Evolutionary conservation across 2,113 vertebrate species (phyloP).

Genomic region (Stigmatopora argus): DNA sequence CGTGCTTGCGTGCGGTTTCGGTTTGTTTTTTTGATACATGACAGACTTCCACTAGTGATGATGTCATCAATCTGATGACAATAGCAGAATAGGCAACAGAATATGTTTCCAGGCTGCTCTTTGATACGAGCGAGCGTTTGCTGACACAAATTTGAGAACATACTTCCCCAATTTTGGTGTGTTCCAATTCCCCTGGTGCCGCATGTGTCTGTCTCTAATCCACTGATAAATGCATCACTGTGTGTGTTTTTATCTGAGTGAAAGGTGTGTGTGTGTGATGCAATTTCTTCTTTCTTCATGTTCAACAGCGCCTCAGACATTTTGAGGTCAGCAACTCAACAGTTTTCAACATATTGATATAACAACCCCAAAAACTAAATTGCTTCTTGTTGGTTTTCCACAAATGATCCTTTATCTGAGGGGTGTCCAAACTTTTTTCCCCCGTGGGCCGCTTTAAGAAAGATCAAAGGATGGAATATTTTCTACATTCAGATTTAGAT

Average conservation of each 20-base stretch:
- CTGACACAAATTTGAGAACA: constrained; percentile 1
- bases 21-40: constrained; percentile 14
- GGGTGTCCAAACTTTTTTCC: no score
- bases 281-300: not conserved
- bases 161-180: not conserved
- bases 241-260: constrained; percentile 5
- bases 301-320: not conserved
- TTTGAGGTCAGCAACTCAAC: constrained; percentile 4
- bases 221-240: constrained; percentile 13
- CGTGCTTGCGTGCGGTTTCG: constrained; percentile 1
- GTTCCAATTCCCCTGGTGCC: not conserved
- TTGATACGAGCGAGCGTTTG: not conserved
- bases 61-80: not conserved
- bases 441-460: no score
- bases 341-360: not conserved
- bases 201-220: constrained; percentile 3
- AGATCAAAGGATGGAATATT: no score
- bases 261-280: not conserved
- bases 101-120: not conserved
- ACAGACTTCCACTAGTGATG: not conserved
- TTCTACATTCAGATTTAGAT: no score
- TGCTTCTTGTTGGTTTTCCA: not conserved
- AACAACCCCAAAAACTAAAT: not conserved
- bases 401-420: not conserved
- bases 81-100: not conserved